Base-by-base conservation (phyloP, 2,113 vertebrate species). In the Rissa tridactyla region DNA sequence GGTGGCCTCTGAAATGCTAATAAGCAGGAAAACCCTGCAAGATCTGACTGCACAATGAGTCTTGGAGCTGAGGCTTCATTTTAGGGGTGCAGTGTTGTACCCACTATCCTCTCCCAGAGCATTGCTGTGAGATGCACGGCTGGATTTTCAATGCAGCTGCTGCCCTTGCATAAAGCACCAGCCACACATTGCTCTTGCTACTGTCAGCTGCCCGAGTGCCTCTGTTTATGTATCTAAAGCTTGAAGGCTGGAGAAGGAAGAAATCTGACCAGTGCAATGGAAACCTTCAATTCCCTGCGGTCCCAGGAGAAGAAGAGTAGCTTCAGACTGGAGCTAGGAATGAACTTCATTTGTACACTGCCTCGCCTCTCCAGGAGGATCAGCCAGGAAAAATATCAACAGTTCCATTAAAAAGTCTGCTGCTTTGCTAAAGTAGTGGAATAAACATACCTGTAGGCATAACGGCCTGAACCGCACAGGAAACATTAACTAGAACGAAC, bases 391-490 rank as follows among this genome's bases (percentile, higher is more conserved):
- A 98, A 98, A 98, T 92, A 98, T 95, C 97, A 97, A 96, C 97
- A 97, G 95, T 97, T 97, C 97, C 97, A 97, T 97, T 96, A 97
- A 97, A 97, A 98, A 98, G 97, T 97, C 96, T 97, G 97, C 97
- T 88, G 97, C 91, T 96, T 97, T 94, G 96, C 95, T 96, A 32
- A 94, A 97, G 96, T 93, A 95, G 93, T 95, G 97, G 92, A 75
- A 97, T 96, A 97, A 97, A 97, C 97, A 97, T 97, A 98, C 97
- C 96, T 98, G 97, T 76, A 97, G 96, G 97, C 93, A 88, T 72
- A 96, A 85, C 14, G 10, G 80, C 58, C 81, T 5, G 64, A 96
- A 96, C 97, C 93, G 22, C 97, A 96, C 77, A 97, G 97, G 97
- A 97, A 98, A 97, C 94, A 93, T 95, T 94, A 97, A 92, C 25